Base-by-base conservation (phyloP, 2,888 invertebrate species). In the Yponomeuta cagnagella region DNA sequence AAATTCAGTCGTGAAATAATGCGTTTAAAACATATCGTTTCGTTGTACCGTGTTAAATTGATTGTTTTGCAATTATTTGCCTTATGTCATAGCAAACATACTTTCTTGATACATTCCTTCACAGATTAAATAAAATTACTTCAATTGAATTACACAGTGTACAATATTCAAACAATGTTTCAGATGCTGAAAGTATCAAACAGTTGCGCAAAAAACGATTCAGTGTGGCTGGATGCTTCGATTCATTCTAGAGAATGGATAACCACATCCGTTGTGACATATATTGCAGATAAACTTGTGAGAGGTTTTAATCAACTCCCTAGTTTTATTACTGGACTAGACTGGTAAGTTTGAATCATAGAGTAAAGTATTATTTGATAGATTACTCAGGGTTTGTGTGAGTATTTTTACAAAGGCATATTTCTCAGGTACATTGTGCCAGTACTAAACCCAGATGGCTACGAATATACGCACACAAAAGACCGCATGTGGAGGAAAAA, bases 231-330 rank as follows among this genome's bases (percentile, higher is more conserved):
- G 68, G 96, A 96, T 78, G 96, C 95, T 3, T 96, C 97, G 48
- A 97, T 97, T 79, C 97, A 98, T 79, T 96, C 97, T 0, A 93
- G 98, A 58, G 98, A 98, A 91, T 98, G 97, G 97, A 96, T 97
- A 75, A 95, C 95, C 48, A 96, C 96, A 0, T 95, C 97, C 0
- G 93, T 95, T 0, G 95, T 96, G 0, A 96, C 96, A 0, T 97
- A 94, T 80, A 93, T 97, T 48, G 95, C 96, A 71, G 94, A 96
- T 77, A 89, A 94, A 73, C 85, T 97, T 48, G 94, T 94, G 6
- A 95, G 94, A 76, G 95, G 96, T 78, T 95, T 95, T 80, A 94
- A 95, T 37, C 89, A 84, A 2, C 91, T 94, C 71, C 93, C 96
- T 0, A 83, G 89, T 15, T 93, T 93, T 15, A 94, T 98, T 77